Conservation (phyloP, 1,140 invertebrate genomes). For the Trichomalopsis sarcophagae region DNA sequence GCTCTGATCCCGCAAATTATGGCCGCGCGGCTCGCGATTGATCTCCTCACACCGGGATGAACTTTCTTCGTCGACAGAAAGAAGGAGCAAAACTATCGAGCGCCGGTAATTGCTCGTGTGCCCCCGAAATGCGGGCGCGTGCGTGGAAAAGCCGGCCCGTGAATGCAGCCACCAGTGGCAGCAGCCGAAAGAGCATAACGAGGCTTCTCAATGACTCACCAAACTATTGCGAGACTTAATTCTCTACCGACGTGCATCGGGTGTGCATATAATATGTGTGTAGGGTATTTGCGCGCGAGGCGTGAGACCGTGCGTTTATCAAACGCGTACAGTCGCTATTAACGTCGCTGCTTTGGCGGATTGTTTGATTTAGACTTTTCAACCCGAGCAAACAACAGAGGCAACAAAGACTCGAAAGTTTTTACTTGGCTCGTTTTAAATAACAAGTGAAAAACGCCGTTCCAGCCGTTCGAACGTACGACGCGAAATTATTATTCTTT, state of each 20-base stretch:
- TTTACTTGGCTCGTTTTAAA: neutral
- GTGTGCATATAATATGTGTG: neutral
- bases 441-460: neutral
- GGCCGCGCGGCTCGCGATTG: slow-evolving; percentile 29
- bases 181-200: neutral
- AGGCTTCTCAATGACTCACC: slow-evolving; percentile 20
- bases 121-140: neutral
- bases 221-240: neutral
- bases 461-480: neutral
- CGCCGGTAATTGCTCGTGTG: slow-evolving; percentile 24
- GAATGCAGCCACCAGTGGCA: neutral
- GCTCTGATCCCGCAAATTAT: slow-evolving; percentile 19
- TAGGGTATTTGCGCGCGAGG: neutral
- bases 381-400: neutral
- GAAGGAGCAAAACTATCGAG: slow-evolving; percentile 5
- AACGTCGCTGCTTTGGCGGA: too few species aligned
- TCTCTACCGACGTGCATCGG: neutral
- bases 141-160: neutral
- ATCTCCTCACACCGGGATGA: slow-evolving; percentile 36
- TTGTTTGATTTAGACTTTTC: neutral
- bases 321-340: neutral
- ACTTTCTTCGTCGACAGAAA: neutral
- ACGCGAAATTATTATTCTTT: neutral
- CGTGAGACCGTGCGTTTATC: neutral
- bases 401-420: neutral